Conservation (phyloP, 2,113 vertebrate genomes). For the Chascanopsetta lugubris region DNA sequence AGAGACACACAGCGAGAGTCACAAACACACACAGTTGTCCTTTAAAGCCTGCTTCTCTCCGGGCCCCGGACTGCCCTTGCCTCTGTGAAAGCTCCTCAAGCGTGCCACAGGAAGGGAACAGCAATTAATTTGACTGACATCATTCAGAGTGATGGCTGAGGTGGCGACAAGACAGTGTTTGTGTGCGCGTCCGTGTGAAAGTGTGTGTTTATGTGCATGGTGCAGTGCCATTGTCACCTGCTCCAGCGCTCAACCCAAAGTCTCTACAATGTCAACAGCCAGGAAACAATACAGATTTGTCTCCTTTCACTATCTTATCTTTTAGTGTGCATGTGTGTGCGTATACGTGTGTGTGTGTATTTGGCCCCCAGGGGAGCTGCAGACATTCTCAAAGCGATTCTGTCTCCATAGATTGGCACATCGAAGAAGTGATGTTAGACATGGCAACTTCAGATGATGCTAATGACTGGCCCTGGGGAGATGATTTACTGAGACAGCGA, state of each 20-base stretch:
- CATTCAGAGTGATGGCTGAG: conserved; percentile 74
- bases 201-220: background rate
- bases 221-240: conserved; percentile 45
- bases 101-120: conserved; percentile 64
- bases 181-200: conserved; percentile 17
- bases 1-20: conserved; percentile 9
- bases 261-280: conserved; percentile 41
- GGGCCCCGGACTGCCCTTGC: conserved; percentile 67
- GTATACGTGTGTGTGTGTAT: too few species aligned
- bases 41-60: conserved; percentile 59
- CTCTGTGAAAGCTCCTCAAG: conserved; percentile 73
- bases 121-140: conserved; percentile 79
- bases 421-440: conserved; percentile 51
- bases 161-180: conserved; percentile 54
- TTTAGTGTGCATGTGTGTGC: background rate
- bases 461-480: conserved; percentile 68
- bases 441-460: conserved; percentile 64
- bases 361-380: background rate
- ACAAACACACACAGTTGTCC: conserved; percentile 36
- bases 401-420: conserved; percentile 60
- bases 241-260: conserved; percentile 26
- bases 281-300: conserved; percentile 29
- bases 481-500: conserved; percentile 68
- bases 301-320: background rate
- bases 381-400: conserved; percentile 45